Evolutionary conservation across 1,140 invertebrate species (phyloP), one percentile per base, ranked within the genome.

Genomic region (Aphelenchoides fujianensis): DNA sequence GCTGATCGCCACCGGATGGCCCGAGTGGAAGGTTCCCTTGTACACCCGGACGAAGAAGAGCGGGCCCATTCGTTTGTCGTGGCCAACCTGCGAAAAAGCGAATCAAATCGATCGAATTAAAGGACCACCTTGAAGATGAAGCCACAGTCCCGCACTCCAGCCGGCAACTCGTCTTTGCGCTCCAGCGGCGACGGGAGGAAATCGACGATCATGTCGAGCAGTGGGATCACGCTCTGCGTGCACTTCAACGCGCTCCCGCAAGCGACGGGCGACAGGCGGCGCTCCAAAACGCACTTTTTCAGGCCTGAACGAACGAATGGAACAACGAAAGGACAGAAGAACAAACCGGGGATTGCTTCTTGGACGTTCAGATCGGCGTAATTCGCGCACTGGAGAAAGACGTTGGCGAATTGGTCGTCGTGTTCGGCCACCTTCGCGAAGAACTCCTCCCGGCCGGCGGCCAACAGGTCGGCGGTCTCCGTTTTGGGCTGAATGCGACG

Each of bases 201-300:
- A 1, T 89, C 81, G 41, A 92, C 85, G 0, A 97, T 88, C 2
- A 89, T 89, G 87, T 97, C 91, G 89, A 98, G 90, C 34, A 97
- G 79, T 0, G 89, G 89, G 84, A 97, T 93, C 7, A 98, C 91
- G 7, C 92, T 94, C 27, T n/a, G 16, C 59, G 94, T 90, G 85
- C 97, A 96, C 84, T 94, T 94, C 78, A 97, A 93, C 0, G 95
- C 93, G 84, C 93, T 95, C 0, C 95, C 95, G 75, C 93, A 88
- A 0, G 95, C 78, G 0, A 97, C 89, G 0, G 95, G 93, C 31
- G 93, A 89, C 35, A 88, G 89, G 80, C 88, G 88, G 81, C 84
- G 87, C 0, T 84, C 82, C 35, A 90, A 75, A 0, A 91, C 92
- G 12, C 88, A 87, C 75, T 88, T 86, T 61, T 89, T 63, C 5